Conservation (phyloP, 2,797 vertebrate species). For the Fringilla coelebs region DNA sequence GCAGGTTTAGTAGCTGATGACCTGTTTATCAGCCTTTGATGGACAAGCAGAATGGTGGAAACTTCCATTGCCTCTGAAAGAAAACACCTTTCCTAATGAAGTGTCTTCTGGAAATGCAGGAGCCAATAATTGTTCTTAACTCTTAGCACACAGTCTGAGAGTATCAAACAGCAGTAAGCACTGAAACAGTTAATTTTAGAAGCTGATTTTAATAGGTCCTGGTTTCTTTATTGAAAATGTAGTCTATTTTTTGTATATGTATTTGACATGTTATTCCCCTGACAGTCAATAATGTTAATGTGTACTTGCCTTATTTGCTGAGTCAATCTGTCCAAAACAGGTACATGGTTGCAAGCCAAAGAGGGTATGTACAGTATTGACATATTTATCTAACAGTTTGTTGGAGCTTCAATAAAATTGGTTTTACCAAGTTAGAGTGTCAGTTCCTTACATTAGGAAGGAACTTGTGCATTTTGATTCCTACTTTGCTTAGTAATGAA, state of each 20-base stretch:
- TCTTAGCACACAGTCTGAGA: not conserved
- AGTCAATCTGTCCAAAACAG: conserved; percentile 31
- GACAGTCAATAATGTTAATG: conserved; percentile 33
- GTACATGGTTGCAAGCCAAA: conserved; percentile 6
- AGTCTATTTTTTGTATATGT: conserved; percentile 27
- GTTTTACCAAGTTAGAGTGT: not conserved
- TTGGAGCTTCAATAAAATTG: not conserved
- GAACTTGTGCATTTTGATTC: not conserved
- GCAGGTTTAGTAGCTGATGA: not conserved
- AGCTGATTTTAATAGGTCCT: conserved; percentile 26
- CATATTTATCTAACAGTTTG: not conserved
- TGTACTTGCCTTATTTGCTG: conserved; percentile 42
- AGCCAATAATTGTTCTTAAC: not conserved
- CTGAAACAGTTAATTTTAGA: conserved; percentile 30
- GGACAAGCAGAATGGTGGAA: not conserved
- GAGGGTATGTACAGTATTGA: not conserved
- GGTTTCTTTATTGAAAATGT: conserved; percentile 41
- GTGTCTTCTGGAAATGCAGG: not conserved
- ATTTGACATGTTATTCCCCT: conserved; percentile 42
- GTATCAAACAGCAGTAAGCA: not conserved
- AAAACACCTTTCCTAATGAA: not conserved
- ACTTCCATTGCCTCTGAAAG: not conserved
- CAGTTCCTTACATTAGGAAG: not conserved
- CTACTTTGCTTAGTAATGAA: not conserved
- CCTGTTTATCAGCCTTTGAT: not conserved